These are phyloP conservation scores for Caenorhabditis uteleia DNA, from an alignment of 2,888 invertebrate genomes.

Conservation along the genomic window DNA sequence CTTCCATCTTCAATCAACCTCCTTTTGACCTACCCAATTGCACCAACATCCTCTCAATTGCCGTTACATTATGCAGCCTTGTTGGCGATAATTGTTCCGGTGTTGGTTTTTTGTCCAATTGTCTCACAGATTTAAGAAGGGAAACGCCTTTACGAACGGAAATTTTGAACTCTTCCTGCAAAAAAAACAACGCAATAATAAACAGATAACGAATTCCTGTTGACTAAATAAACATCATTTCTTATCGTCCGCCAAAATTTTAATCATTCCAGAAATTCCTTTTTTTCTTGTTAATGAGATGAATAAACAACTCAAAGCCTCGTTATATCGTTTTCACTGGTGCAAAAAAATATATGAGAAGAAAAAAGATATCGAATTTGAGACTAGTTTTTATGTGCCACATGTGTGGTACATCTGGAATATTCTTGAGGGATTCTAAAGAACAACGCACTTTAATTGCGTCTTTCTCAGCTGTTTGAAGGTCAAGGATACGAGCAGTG, in stretches of 20 bases:
- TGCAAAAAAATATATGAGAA: too few species aligned
- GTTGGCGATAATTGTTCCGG: constrained; percentile 69
- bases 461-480: constrained; percentile 76
- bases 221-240: constrained; percentile 2
- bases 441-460: constrained; percentile 64
- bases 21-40: constrained; percentile 48
- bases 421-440: neutral
- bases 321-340: too few species aligned
- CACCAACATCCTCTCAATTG: constrained; percentile 82
- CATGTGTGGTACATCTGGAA: neutral
- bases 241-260: too few species aligned
- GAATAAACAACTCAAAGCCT: too few species aligned
- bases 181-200: constrained; percentile 5
- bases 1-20: neutral
- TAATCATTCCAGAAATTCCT: too few species aligned
- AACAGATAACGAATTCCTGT: too few species aligned
- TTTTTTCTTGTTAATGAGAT: too few species aligned
- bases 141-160: constrained; percentile 89
- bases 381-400: too few species aligned
- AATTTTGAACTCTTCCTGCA: constrained; percentile 82
- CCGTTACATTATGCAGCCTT: constrained; percentile 80
- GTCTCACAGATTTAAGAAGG: constrained; percentile 77
- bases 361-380: constrained; percentile 1
- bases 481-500: constrained; percentile 84
- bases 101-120: constrained; percentile 66